Evolutionary conservation across 2,797 vertebrate genomes (phyloP), one percentile per base, ranked within the genome.

Genomic region (Protosalanx chinensis): DNA sequence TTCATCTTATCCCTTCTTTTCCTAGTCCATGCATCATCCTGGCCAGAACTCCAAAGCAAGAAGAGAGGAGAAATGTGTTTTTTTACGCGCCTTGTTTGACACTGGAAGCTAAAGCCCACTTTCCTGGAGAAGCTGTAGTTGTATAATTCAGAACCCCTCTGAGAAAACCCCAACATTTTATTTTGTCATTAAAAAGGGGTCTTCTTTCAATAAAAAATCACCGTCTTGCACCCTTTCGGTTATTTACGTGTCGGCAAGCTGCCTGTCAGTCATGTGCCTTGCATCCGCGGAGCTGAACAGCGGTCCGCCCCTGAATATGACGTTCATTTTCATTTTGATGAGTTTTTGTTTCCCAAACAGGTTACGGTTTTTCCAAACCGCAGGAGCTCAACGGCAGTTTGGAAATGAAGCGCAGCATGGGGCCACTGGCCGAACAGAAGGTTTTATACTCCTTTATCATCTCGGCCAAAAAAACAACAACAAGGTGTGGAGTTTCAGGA

Each of bases 321-420:
- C 64, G 75, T 33, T 68, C 35, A 77, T 87, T 85, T 85, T 75
- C 74, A 79, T 79, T 78, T 77, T 80, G 75, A 81, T 76, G 68
- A 79, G 75, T 65, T 76, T 32, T 64, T 30, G 64, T 75, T 71
- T 59, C 60, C 73, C 27, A 78, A 73, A 41, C 67, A 65, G 30
- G 23, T 27, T 27, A 27, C 23, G 23, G 23, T 27, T 1, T 27
- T 27, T 27, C 6, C 12, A 66, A 58, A 15, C 58, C 67, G 29
- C 49, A 51, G 56, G 67, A 61, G 64, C 61, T 65, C 12, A 74
- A 70, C 69, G 67, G 68, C 62, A 74, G 32, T 1, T 49, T 64
- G 37, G 68, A 77, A 79, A 75, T 61, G 12, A 74, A 71, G 6
- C n/a, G 30, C 30, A 65, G 16, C 49, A 67, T 65, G 64, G 41